A percentile compares a stretch with the other conserved stretches of the same genome.
Conservation (phyloP, 1,140 invertebrate genomes). For the Dufourea novaeangliae region DNA sequence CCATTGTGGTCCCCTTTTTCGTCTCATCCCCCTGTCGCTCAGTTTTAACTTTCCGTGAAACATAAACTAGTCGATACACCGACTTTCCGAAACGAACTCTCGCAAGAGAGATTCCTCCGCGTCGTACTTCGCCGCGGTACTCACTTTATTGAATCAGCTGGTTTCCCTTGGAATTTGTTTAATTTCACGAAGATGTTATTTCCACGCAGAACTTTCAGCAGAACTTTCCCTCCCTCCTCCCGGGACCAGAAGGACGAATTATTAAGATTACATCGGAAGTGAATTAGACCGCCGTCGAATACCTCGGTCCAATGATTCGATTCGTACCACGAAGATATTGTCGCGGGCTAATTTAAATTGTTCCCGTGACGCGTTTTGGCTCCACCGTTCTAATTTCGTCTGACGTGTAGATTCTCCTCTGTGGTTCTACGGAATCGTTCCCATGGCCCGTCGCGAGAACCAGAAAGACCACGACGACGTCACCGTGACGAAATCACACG, state of each 20-base stretch:
- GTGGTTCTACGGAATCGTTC: neutral
- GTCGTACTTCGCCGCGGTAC: neutral
- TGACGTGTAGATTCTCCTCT: too few relatives aligned
- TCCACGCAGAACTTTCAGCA: neutral
- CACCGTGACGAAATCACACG: neutral
- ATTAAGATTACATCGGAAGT: neutral
- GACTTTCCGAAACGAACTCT: slow-evolving; percentile 21
- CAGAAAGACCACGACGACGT: too few relatives aligned
- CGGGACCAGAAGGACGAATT: neutral
- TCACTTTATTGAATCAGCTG: slow-evolving; percentile 31
- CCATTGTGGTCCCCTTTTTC: slow-evolving; percentile 17
- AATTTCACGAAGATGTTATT: slow-evolving; percentile 21
- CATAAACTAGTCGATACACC: slow-evolving; percentile 29
- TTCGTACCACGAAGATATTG: neutral
- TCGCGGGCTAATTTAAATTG: neutral
- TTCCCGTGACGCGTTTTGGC: neutral
- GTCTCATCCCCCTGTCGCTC: neutral
- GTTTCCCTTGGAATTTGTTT: slow-evolving; percentile 24
- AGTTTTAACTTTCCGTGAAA: slow-evolving; percentile 1
- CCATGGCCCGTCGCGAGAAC: neutral
- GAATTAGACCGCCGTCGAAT: slow-evolving; percentile 17
- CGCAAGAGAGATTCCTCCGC: slow-evolving; percentile 12
- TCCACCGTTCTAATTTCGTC: too few relatives aligned
- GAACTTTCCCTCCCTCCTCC: neutral
- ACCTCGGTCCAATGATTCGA: neutral